Evolutionary conservation across 2,113 vertebrate species (phyloP), one percentile per base, ranked within the genome.

Genomic region (Saccopteryx leptura): DNA sequence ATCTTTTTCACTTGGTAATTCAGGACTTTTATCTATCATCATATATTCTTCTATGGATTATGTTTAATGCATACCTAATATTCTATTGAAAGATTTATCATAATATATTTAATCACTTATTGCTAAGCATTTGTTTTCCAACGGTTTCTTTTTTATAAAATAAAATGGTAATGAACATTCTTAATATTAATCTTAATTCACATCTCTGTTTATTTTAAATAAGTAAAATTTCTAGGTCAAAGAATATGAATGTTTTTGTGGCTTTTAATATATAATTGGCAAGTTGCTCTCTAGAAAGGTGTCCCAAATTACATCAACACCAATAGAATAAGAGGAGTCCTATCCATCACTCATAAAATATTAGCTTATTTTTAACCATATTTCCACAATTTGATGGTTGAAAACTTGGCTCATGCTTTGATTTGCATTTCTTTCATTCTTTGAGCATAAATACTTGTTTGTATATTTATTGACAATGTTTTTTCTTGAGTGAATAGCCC

Each of bases 21-120:
- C 8, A 90, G 8, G 68, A 84, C 13, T 90, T 87, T 95, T 84
- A 11, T 76, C 19, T 94, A 28, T 79, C 72, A 87, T 74, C 66
- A 39, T 91, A 52, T 72, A 84, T 79, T 90, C 23, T 97, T 60
- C 71, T 71, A 76, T 28, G 12, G 28, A 72, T 65, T 96, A 66
- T 63, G 79, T 80, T 92, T 96, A 95, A 76, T 87, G 46, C 63
- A 92, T 88, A 11, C 17, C 76, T 75, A 92, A 95, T 71, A 95
- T 50, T 94, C 21, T 88, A 56, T 61, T 88, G 52, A 90, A 93
- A 26, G 11, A 87, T 61, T 83, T 58, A 78, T 11, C 60, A 65
- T 50, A 87, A 79, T 79, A 78, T 48, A 90, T 56, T 3, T 71
- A 88, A 90, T 69, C 63, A 60, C 19, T 39, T 92, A 74, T 21